Evolutionary conservation across 1,140 invertebrate genomes (phyloP), one percentile per base, ranked within the genome.

Genomic region (Coenobita brevimanus): DNA sequence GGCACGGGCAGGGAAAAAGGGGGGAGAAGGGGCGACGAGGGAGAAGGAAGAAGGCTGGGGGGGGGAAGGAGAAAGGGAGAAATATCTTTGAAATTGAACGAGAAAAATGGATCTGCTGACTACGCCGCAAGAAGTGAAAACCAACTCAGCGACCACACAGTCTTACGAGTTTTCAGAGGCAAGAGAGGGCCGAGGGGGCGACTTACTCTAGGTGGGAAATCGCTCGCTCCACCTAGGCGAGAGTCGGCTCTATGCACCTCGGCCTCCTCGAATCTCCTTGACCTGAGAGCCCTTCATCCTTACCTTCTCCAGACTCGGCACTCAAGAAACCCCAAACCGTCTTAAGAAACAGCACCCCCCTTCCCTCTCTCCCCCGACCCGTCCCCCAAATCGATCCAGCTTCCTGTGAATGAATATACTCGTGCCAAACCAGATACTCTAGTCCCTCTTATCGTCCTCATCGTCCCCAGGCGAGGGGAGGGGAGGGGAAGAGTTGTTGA

Each of bases 311-410:
- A 57, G 50, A 80, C 50, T 81, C 78, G 57, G 57, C 78, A 64
- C 78, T 81, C 78, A 81, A 62, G 78, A 62, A 64, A 81, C 62
- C 78, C 57, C 46, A 38, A 60, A 50, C 57, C 30, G 78, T 81
- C 78, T 81, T 81, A 81, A 81, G 78, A 81, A 81, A 33, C 57
- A 81, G 57, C n/a, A n/a, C n/a, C n/a, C n/a, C n/a, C n/a, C n/a
- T n/a, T n/a, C n/a, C n/a, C n/a, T n/a, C n/a, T n/a, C n/a, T n/a
- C n/a, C n/a, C n/a, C n/a, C n/a, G n/a, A n/a, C n/a, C n/a, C n/a
- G n/a, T n/a, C n/a, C 78, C 67, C 46, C 24, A 64, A 60, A 81
- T 81, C 78, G 78, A 81, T 81, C 43, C 33, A 33, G 62, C 46
- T 36, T 64, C 78, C 78, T 81, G 78, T 81, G 78, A 81, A 64